phyloP scores from a whole-genome alignment of 1,140 invertebrate species.

The Lamellibrachia luymesi region DNA sequence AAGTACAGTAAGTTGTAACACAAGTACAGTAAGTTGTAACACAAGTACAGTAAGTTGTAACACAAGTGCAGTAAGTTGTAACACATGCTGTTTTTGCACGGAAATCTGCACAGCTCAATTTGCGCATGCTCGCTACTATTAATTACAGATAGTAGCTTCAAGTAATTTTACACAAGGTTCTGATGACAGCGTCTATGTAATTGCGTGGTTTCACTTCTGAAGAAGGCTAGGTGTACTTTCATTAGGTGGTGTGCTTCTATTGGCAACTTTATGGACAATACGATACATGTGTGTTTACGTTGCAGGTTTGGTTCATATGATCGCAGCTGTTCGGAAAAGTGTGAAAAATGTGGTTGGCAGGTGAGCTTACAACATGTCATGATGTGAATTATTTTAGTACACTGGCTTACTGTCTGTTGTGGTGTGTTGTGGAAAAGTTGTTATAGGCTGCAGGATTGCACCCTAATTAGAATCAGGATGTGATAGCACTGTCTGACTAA shows the following conservation, averaged over 20 bases:
- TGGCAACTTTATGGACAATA: too few relatives aligned
- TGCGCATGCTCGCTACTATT: too few relatives aligned
- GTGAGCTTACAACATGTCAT: neutral
- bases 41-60: too few relatives aligned
- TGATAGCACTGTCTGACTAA: neutral
- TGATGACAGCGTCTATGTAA: too few relatives aligned
- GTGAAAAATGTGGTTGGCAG: neutral
- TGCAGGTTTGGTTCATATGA: neutral
- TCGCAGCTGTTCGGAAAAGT: neutral
- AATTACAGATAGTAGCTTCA: too few relatives aligned
- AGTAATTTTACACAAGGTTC: too few relatives aligned
- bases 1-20: too few relatives aligned
- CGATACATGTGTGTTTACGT: neutral
- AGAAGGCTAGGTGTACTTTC: neutral
- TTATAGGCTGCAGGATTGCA: neutral
- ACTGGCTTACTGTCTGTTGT: neutral
- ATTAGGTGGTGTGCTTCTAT: neutral
- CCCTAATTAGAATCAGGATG: neutral
- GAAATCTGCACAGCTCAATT: too few relatives aligned
- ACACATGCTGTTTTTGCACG: too few relatives aligned
- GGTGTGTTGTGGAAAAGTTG: neutral
- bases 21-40: too few relatives aligned
- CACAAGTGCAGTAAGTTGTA: too few relatives aligned
- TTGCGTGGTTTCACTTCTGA: too few relatives aligned
- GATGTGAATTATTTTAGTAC: neutral